These are phyloP conservation scores for Spea hammondii DNA, from an alignment of 2,797 vertebrate genomes.

Conservation along the genomic window DNA sequence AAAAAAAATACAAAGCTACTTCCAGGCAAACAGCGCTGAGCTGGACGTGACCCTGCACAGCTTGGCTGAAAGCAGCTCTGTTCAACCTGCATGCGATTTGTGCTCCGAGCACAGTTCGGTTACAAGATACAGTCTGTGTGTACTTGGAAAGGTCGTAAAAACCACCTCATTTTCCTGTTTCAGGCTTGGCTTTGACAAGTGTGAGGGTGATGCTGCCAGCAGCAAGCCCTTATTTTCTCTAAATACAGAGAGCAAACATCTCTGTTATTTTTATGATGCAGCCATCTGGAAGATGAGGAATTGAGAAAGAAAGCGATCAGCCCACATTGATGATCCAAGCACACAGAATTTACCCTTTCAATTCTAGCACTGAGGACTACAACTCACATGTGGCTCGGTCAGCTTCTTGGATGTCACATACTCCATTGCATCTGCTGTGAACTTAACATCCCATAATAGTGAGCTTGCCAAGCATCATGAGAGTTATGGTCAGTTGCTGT, in stretches of 20 bases:
- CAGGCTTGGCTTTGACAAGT: constrained; percentile 36
- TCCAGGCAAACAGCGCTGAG: constrained; percentile 21
- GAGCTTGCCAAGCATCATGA: no score
- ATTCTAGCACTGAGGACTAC: neutral
- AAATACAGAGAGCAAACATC: constrained; percentile 23
- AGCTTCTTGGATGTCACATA: no score
- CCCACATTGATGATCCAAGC: neutral
- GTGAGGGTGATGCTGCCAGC: constrained; percentile 36
- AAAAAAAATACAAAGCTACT: neutral
- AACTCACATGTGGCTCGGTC: neutral
- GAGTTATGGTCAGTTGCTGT: no score
- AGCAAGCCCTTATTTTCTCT: constrained; percentile 31
- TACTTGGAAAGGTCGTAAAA: constrained; percentile 36
- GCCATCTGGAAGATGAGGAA: constrained; percentile 14
- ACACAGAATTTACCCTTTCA: constrained; percentile 2
- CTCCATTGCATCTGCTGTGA: no score
- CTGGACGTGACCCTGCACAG: constrained; percentile 11
- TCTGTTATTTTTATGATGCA: constrained; percentile 28
- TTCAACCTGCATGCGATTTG: constrained; percentile 29
- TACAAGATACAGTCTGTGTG: constrained; percentile 38
- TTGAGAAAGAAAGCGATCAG: constrained; percentile 5
- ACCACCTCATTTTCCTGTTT: constrained; percentile 33
- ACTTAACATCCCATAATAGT: no score
- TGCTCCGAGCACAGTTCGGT: constrained; percentile 12
- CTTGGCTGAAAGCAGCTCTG: neutral